Evolutionary conservation across 2,888 invertebrate genomes (phyloP), one percentile per base, ranked within the genome.

Genomic region (Emesis castigata): DNA sequence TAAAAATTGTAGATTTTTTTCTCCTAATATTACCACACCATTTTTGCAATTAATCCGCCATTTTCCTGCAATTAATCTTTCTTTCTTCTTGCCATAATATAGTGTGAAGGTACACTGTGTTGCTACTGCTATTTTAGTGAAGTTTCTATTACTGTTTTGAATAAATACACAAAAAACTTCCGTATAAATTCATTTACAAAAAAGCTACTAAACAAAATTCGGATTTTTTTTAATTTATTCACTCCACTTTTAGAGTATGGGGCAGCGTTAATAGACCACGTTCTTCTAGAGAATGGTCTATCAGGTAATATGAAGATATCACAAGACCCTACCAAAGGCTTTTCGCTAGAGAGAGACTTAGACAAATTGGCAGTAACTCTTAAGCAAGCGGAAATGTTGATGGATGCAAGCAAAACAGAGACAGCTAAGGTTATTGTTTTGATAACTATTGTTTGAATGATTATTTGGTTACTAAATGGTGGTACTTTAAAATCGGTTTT

Each of bases 261-360:
- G 4, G 97, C 99, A 20, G 97, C 99, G 0, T 94, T 99, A 53
- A 97, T 99, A 81, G 99, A 99, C 88, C 99, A 99, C 91, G 97
- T 98, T n/a, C 94, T 99, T 2, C 89, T 97, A 20, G 96, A 96
- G 87, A 96, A 96, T 80, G 98, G 98, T 34, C 96, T 99, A 0
- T 92, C 96, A 2, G 95, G 95, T n/a, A 95, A 89, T 80, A 91
- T 95, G 92, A 95, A 94, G 82, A 78, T 95, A 3, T 88, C 89
- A 22, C 87, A 89, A 7, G 94, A 94, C 29, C 89, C 91, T 0
- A 91, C 90, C 14, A 97, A 97, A 91, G 97, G 96, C 14, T 98
- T 99, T 90, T 91, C 96, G 69, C 80, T 97, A 6, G 95, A 96
- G 2, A 91, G 95, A 26, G 97, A 98, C 89, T 88, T 98, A 65